Base-by-base conservation (phyloP, 2,113 vertebrate species). In the Hystrix cristata region DNA sequence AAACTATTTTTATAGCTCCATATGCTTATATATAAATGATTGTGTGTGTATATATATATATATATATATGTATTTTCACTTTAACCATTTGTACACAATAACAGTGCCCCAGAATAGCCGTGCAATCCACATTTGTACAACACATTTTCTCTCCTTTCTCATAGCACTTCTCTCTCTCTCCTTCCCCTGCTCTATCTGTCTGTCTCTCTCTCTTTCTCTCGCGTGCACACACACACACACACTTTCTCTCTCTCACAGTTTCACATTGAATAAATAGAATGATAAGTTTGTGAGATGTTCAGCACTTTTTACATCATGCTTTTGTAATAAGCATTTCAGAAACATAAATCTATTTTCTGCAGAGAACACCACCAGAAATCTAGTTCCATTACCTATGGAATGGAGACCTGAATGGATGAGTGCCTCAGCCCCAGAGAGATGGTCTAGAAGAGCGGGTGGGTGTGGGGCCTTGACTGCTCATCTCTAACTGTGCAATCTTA, bases 261-360 rank as follows among this genome's bases (percentile, higher is more conserved):
- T 10, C 6, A 67, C 53, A 46, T 7, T 31, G 25, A 76, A 43
- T 25, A 18, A 60, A 60, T 60, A 12, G 23, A 80, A 34, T 59
- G 9, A 19, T 48, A 82, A 55, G 5, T 53, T 62, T 15, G 91
- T 83, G 29, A 46, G 11, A 4, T 91, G 15, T 79, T 29, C n/a
- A 55, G 15, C 4, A 67, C 25, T 29, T 87, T 89, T 57, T 84
- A 55, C 27, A 2, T 65, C n/a, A 62, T 16, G 12, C 2, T 93
- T 96, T 69, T 38, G 25, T 86, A 76, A 10, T 15, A 65, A 55
- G 3, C 8, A n/a, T 90, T 92, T 76, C 14, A 71, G 34, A n/a
- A 81, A 90, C 74, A 55, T 34, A 83, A 14, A 23, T 60, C 48
- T 87, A 21, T 51, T 82, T 94, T 67, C 18, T 94, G 64, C n/a